Conservation (phyloP, 1,140 invertebrate species). For the Brachionus asplanchnoidis region DNA sequence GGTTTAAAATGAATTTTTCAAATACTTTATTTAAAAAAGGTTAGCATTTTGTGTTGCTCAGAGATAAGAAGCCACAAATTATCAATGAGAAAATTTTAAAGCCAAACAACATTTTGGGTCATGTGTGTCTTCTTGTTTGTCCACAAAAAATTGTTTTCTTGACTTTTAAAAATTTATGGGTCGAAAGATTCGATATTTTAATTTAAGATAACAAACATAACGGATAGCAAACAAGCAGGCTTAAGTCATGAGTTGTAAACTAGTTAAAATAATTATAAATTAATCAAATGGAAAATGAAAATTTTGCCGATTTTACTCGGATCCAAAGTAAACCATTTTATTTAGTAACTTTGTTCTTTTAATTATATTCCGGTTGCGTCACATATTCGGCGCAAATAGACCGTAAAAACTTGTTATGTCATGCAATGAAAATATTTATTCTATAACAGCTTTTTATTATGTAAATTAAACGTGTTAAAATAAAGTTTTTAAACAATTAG, state of each 20-base stretch:
- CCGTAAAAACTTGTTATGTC: not conserved
- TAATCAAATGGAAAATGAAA: not conserved
- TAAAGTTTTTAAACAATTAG: not conserved
- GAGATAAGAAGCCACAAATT: not conserved
- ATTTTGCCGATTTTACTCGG: not conserved
- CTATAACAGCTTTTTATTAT: not conserved
- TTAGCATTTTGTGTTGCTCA: not conserved
- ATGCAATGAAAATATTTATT: slow-evolving; percentile 10
- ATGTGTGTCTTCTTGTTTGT: not conserved
- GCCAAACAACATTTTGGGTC: not conserved
- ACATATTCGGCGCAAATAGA: not conserved
- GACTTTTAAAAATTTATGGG: not conserved
- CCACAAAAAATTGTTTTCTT: not conserved
- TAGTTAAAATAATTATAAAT: not conserved
- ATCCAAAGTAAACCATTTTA: not conserved
- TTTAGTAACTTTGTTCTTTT: not conserved
- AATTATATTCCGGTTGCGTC: not conserved
- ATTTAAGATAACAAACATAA: not conserved
- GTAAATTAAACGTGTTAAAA: slow-evolving; percentile 10
- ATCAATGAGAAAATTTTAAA: not conserved
- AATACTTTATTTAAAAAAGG: not conserved
- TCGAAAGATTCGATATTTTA: not conserved
- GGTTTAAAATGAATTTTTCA: not conserved
- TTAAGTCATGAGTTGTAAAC: not conserved
- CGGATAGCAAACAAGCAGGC: not conserved